phyloP scores from a whole-genome alignment of 30 jellyfish, hydroid and myxozoan genomes.

The Catostylus mosaicus region DNA sequence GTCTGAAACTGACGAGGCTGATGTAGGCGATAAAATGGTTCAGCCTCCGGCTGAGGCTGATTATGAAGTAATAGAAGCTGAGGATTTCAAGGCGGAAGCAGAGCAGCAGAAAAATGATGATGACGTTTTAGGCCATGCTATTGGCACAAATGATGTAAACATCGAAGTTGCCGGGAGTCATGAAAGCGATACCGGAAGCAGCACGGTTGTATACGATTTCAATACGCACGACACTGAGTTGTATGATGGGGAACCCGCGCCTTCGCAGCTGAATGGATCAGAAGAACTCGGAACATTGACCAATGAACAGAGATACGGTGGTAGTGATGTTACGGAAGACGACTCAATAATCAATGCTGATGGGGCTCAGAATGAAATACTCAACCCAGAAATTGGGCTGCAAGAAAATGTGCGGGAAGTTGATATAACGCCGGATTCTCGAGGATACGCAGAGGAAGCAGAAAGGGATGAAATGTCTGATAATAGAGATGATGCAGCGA shows the following conservation, averaged over 20 bases:
- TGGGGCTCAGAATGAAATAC: constrained; percentile 11
- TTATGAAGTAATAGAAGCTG: not conserved
- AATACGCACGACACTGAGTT: not conserved
- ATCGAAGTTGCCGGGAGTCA: not conserved
- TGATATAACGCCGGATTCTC: not conserved
- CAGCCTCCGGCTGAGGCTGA: not conserved
- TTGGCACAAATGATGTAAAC: not conserved
- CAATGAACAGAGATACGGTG: not conserved
- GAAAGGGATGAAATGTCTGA: not conserved
- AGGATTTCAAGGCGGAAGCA: not conserved
- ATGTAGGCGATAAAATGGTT: not conserved
- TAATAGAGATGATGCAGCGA: not conserved
- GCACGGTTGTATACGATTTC: not conserved
- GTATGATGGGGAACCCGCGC: not conserved
- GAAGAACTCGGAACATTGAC: not conserved
- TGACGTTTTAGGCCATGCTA: not conserved
- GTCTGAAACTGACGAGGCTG: not conserved
- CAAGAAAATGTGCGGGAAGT: constrained; percentile 8
- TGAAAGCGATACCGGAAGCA: not conserved
- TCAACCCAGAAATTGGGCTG: constrained; percentile 15
- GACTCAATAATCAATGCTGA: not conserved
- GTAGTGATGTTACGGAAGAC: not conserved
- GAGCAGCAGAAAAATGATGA: not conserved
- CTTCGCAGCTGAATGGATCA: not conserved
- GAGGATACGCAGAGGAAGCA: not conserved